Conservation (phyloP, 2,888 invertebrate genomes). For the Drosophila kokeensis region DNA sequence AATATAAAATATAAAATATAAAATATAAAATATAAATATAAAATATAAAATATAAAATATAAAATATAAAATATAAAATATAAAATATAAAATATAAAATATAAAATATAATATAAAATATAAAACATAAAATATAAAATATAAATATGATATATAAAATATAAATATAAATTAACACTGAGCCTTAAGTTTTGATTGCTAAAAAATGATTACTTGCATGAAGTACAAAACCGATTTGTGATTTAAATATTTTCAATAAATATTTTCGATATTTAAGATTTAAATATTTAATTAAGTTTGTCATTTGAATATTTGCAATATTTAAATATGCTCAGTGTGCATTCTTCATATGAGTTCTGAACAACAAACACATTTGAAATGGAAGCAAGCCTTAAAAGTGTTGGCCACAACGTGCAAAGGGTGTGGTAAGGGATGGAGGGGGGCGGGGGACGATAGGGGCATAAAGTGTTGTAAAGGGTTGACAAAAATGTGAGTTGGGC, state of each 20-base stretch:
- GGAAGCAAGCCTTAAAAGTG: neutral
- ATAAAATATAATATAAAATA: no score
- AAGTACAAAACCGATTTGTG: neutral
- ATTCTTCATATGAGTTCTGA: neutral
- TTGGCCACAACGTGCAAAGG: slow-evolving; percentile 1
- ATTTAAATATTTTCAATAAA: neutral
- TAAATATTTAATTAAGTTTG: neutral
- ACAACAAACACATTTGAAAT: neutral
- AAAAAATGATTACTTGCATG: neutral
- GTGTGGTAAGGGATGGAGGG: neutral
- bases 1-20: no score
- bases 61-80: no score
- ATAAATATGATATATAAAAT: no score
- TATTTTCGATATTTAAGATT: neutral
- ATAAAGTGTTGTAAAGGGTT: neutral
- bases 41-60: no score
- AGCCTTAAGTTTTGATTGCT: neutral
- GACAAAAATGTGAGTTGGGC: neutral
- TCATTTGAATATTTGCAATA: neutral
- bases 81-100: no score
- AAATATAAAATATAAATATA: no score
- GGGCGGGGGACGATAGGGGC: neutral
- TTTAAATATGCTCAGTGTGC: neutral
- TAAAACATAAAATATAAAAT: no score
- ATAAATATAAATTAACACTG: neutral